Evolutionary conservation across 2,888 invertebrate genomes (phyloP).

Genomic region (Protophormia terraenovae): DNA sequence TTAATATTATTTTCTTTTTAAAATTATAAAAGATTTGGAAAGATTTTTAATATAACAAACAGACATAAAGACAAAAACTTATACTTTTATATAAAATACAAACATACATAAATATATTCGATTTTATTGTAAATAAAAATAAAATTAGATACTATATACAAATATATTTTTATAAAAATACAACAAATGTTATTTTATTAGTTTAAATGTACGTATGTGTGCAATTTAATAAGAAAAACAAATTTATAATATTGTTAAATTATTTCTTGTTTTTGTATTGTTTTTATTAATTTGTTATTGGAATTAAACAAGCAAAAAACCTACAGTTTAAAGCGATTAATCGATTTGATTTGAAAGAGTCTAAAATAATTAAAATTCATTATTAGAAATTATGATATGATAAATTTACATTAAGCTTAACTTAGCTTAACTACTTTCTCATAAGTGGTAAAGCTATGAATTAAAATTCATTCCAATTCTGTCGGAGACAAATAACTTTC

Average conservation of each 20-base stretch:
- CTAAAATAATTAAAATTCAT: too few species aligned
- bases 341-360: too few species aligned
- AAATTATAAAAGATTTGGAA: not conserved
- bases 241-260: not conserved
- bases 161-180: not conserved
- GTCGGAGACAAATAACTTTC: too few species aligned
- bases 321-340: not conserved
- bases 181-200: not conserved
- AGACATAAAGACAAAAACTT: not conserved
- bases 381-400: too few species aligned
- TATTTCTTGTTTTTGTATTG: not conserved
- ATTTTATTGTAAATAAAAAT: slow-evolving; percentile 8
- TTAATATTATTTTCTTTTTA: too few species aligned
- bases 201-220: not conserved
- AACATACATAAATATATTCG: not conserved
- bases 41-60: not conserved
- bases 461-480: too few species aligned
- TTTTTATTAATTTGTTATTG: not conserved
- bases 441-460: too few species aligned
- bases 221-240: not conserved
- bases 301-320: too few species aligned
- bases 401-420: too few species aligned
- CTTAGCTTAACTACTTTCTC: too few species aligned
- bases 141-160: not conserved
- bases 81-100: not conserved